Percentiles rank a stretch among this genome's conserved stretches.
Evolutionary conservation across 1,140 invertebrate species (phyloP).

Genomic region (Dreissena rostriformis): DNA sequence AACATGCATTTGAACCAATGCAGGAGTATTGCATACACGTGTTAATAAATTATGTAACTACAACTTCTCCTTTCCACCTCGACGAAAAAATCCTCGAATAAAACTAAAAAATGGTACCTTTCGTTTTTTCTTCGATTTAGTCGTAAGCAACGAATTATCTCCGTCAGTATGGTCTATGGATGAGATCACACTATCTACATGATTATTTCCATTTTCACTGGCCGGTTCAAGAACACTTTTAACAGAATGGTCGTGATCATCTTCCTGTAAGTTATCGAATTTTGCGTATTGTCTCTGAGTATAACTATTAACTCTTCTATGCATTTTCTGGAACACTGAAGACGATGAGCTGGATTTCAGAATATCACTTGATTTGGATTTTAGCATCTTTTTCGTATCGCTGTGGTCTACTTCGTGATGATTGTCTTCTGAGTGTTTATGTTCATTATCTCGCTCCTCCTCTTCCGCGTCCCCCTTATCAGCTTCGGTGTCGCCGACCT

Average conservation of each 20-base stretch:
- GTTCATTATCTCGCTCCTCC: background rate
- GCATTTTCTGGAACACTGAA: conserved; percentile 31
- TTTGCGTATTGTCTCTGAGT: conserved; percentile 49
- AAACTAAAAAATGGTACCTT: conserved; percentile 51
- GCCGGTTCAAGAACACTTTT: background rate
- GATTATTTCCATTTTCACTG: background rate
- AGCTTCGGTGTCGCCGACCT: background rate
- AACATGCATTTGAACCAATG: background rate
- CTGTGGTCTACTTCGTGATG: conserved; percentile 37
- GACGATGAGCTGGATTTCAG: conserved; percentile 7
- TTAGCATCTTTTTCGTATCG: conserved; percentile 43
- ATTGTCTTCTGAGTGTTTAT: conserved; percentile 5
- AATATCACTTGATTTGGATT: conserved; percentile 14
- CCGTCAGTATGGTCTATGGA: conserved; percentile 6
- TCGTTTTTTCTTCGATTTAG: conserved; percentile 46
- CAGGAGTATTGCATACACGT: background rate
- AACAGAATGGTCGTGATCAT: conserved; percentile 38
- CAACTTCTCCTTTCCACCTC: background rate
- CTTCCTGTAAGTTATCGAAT: conserved; percentile 45
- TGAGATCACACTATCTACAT: background rate
- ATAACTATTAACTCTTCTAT: conserved; percentile 49
- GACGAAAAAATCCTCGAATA: conserved; percentile 41
- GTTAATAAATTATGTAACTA: background rate
- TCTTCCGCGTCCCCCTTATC: background rate
- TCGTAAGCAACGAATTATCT: background rate